Evolutionary conservation across 2,113 vertebrate genomes (phyloP).

Genomic region (Oxyruncus cristatus): DNA sequence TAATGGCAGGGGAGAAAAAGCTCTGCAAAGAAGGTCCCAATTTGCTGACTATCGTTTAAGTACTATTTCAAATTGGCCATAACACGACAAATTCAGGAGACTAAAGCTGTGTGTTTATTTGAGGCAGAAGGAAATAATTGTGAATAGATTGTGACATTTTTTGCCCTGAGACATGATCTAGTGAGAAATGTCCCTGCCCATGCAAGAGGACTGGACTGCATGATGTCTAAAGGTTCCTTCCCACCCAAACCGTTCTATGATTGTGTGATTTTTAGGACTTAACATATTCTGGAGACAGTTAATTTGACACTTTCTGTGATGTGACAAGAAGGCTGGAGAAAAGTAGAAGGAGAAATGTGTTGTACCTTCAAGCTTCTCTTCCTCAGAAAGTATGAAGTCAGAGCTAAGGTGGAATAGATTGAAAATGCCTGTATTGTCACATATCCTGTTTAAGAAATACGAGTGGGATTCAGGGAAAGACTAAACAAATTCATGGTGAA

Average conservation of each 20-base stretch:
- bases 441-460: background rate
- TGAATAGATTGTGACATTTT: background rate
- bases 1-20: background rate
- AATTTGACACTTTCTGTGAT: background rate
- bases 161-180: background rate
- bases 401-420: background rate
- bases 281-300: background rate
- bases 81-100: background rate
- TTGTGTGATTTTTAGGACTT: background rate
- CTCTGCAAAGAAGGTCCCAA: background rate
- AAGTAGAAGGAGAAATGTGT: background rate
- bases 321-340: background rate
- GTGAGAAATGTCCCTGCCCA: background rate
- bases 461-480: background rate
- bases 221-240: background rate
- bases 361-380: background rate
- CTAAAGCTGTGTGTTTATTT: background rate
- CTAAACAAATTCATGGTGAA: background rate
- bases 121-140: background rate
- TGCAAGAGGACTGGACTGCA: background rate
- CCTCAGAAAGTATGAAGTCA: background rate
- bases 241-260: background rate
- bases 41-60: background rate
- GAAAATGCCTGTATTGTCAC: background rate
- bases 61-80: background rate